These are phyloP conservation scores for Helicoverpa assulta DNA, from an alignment of 2,888 invertebrate species.

Conservation along the genomic window DNA sequence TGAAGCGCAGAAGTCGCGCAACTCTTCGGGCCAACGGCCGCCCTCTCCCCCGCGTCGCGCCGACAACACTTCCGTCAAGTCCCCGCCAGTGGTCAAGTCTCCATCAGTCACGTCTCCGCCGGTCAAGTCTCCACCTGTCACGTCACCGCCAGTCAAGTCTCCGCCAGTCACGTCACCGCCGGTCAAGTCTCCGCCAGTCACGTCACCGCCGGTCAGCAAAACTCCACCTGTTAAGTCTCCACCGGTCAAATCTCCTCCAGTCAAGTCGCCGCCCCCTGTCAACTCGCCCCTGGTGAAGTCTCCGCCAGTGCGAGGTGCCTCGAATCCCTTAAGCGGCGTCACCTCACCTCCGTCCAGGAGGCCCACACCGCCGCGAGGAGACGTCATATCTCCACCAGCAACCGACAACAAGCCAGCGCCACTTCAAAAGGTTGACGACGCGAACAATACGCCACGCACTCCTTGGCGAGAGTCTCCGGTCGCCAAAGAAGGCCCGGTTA, in stretches of 20 bases:
- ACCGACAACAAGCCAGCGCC: conserved; percentile 28
- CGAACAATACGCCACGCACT: conserved; percentile 40
- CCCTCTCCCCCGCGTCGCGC: conserved; percentile 46
- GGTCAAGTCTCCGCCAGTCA: conserved; percentile 43
- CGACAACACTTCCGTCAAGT: conserved; percentile 31
- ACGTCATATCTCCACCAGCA: conserved; percentile 47
- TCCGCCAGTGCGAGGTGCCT: conserved; percentile 22
- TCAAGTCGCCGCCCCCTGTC: conserved; percentile 56
- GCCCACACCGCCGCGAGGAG: conserved; percentile 57
- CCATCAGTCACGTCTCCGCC: conserved; percentile 51
- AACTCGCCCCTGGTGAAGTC: conserved; percentile 45
- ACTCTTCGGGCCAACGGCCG: conserved; percentile 43
- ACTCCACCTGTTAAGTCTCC: conserved; percentile 51
- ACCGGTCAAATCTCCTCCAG: conserved; percentile 46
- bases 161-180: conserved; percentile 47
- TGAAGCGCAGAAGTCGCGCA: conserved; percentile 72
- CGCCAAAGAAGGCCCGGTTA: conserved; percentile 65
- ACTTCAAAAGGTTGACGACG: conserved; percentile 60
- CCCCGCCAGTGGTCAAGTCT: conserved; percentile 45
- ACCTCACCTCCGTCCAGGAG: conserved; percentile 60
- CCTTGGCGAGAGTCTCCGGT: conserved; percentile 67
- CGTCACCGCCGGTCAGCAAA: conserved; percentile 43
- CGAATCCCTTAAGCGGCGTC: conserved; percentile 10
- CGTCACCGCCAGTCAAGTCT: conserved; percentile 49
- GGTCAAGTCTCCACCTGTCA: conserved; percentile 42